These are phyloP conservation scores for Hyposmocoma kahamanoa DNA, from an alignment of 1,140 invertebrate species.

Conservation along the genomic window DNA sequence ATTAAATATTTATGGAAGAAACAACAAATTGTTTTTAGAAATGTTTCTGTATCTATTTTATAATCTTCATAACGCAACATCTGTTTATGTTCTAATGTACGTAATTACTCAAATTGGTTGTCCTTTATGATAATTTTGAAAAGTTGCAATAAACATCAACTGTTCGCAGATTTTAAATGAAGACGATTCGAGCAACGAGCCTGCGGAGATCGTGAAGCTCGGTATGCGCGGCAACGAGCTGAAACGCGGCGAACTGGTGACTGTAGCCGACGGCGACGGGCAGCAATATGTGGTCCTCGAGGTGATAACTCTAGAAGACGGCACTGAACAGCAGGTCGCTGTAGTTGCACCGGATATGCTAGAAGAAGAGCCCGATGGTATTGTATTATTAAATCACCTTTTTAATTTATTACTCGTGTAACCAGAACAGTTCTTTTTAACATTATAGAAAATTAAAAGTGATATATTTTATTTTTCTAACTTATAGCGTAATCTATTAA, in stretches of 20 bases:
- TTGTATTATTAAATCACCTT: no score
- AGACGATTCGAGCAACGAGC: constrained; percentile 8
- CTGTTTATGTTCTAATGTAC: no score
- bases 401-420: no score
- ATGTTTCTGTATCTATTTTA: no score
- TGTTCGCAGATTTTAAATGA: neutral
- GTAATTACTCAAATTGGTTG: no score
- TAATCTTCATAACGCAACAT: no score
- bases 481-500: neutral
- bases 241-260: constrained; percentile 74
- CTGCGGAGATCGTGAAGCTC: constrained; percentile 28
- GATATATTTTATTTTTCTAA: neutral
- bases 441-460: no score
- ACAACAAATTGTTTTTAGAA: no score
- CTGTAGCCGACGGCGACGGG: constrained; percentile 76
- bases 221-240: constrained; percentile 26
- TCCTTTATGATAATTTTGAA: no score
- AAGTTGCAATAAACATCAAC: no score
- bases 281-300: constrained; percentile 91
- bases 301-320: constrained; percentile 87
- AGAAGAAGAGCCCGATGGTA: constrained; percentile 27
- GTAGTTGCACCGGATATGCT: constrained; percentile 47
- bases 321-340: constrained; percentile 49
- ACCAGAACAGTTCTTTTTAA: no score
- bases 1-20: no score